These are phyloP conservation scores for Mus caroli DNA, from an alignment of 2,797 vertebrate species.

Conservation along the genomic window DNA sequence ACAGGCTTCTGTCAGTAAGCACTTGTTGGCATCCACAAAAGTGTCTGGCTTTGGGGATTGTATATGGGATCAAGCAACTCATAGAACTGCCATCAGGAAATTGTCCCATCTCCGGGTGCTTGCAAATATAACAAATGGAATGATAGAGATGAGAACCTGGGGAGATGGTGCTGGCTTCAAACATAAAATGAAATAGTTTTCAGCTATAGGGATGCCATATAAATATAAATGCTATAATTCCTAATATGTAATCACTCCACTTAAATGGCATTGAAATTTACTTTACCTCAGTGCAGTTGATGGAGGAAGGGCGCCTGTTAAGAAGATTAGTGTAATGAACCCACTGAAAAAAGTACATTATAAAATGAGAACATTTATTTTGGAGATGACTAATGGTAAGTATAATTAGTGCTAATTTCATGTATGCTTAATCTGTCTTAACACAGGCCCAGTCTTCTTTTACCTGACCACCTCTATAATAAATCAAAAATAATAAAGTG, in stretches of 20 bases:
- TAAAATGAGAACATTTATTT: constrained; percentile 65
- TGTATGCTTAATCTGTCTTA: constrained; percentile 28
- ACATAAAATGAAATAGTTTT: constrained; percentile 42
- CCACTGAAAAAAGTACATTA: background rate
- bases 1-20: too few species aligned
- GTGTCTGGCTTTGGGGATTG: too few species aligned
- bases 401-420: constrained; percentile 67
- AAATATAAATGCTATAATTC: background rate
- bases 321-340: constrained; percentile 19
- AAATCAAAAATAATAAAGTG: constrained; percentile 38
- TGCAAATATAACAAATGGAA: background rate
- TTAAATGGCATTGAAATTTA: constrained; percentile 18
- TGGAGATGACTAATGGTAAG: constrained; percentile 50
- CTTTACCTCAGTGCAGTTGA: constrained; percentile 6
- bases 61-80: background rate
- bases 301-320: background rate
- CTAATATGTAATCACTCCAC: constrained; percentile 5
- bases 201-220: background rate
- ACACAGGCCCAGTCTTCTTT: constrained; percentile 41
- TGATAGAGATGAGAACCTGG: background rate
- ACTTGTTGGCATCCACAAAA: too few species aligned
- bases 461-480: constrained; percentile 44
- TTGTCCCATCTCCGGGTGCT: background rate
- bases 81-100: background rate
- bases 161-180: background rate